phyloP scores from a whole-genome alignment of 1,140 invertebrate genomes.

The Procambarus clarkii region DNA sequence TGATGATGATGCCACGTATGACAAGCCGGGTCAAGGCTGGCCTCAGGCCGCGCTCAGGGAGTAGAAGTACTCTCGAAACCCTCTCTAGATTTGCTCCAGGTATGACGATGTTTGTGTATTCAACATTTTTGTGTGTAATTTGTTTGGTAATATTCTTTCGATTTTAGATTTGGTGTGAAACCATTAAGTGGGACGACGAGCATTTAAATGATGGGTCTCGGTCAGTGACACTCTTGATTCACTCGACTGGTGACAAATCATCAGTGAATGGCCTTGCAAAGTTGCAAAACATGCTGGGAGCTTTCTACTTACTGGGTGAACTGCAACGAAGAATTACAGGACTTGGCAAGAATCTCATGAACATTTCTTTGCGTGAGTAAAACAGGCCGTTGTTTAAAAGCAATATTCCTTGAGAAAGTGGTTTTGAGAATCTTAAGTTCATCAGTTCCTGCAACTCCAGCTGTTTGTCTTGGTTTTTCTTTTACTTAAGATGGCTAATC shows the following conservation, averaged over 20 bases:
- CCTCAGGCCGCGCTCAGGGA: too few species aligned
- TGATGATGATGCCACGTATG: too few species aligned
- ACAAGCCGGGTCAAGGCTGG: too few species aligned
- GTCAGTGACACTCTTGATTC: slow-evolving; percentile 25
- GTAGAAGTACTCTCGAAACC: too few species aligned
- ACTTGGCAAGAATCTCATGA: slow-evolving; percentile 65
- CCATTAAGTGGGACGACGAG: slow-evolving; percentile 60
- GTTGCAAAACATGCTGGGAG: slow-evolving; percentile 52
- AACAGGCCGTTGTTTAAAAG: too few species aligned
- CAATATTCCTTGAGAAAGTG: too few species aligned
- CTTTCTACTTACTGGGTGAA: slow-evolving; percentile 53
- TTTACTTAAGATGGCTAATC: too few species aligned
- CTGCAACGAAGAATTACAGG: slow-evolving; percentile 54
- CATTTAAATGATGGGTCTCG: slow-evolving; percentile 10
- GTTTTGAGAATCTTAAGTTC: too few species aligned
- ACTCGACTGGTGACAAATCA: background rate
- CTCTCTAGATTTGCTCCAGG: background rate
- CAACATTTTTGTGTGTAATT: too few species aligned
- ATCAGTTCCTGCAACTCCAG: too few species aligned
- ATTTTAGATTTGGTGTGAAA: slow-evolving; percentile 45
- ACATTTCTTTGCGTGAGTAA: slow-evolving; percentile 62
- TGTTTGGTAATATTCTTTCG: background rate
- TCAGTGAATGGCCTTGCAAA: background rate
- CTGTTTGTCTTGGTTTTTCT: too few species aligned
- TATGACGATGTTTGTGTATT: too few species aligned